These are phyloP conservation scores for Aphelocoma californica DNA, from an alignment of 2,797 vertebrate species.

Conservation along the genomic window DNA sequence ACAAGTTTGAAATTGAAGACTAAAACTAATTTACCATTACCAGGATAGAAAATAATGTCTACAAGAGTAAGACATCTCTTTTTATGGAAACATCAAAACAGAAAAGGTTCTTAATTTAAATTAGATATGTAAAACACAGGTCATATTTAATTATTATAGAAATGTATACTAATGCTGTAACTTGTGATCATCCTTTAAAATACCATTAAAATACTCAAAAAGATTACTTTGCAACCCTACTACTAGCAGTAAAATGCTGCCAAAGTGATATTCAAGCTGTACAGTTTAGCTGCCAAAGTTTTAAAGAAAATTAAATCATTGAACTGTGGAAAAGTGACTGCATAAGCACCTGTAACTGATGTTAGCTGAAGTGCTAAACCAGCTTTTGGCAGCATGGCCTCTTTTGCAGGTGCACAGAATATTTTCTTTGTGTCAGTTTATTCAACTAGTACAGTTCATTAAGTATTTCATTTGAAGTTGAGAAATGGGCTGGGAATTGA, in stretches of 20 bases:
- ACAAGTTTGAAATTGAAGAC: background rate
- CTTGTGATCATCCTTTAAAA: background rate
- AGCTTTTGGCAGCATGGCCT: slow-evolving; percentile 11
- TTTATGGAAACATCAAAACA: background rate
- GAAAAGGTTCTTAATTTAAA: background rate
- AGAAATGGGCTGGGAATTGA: slow-evolving; percentile 56
- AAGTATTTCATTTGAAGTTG: slow-evolving; percentile 54
- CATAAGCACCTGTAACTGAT: slow-evolving; percentile 45
- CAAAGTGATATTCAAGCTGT: slow-evolving; percentile 3
- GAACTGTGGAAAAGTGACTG: slow-evolving; percentile 29
- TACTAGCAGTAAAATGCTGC: background rate
- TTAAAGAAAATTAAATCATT: slow-evolving; percentile 14
- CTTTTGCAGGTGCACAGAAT: slow-evolving; percentile 43
- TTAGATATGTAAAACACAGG: background rate
- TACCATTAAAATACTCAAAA: background rate
- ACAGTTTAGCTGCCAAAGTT: slow-evolving; percentile 30
- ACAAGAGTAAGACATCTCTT: background rate
- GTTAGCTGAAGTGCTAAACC: slow-evolving; percentile 45
- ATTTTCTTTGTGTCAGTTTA: slow-evolving; percentile 57
- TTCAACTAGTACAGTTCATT: slow-evolving; percentile 44
- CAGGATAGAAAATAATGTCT: background rate
- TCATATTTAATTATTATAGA: background rate
- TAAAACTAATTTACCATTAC: background rate
- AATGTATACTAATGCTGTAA: background rate
- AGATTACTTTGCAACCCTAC: background rate